Base-by-base conservation (phyloP, 2,888 invertebrate genomes). In the Lutraria lutraria region DNA sequence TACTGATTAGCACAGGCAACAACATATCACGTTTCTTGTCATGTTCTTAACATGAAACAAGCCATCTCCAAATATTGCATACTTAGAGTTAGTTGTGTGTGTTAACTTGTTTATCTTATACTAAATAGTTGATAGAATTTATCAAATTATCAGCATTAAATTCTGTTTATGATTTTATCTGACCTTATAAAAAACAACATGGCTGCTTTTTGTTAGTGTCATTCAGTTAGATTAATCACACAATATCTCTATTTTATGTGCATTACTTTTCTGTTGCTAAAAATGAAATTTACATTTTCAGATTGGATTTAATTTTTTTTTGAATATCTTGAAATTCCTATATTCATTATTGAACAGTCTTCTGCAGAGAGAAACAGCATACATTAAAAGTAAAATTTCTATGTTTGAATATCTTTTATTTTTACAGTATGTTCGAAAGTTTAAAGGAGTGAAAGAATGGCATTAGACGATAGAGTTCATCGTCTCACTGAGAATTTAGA, bases 401-500 rank as follows among this genome's bases (percentile, higher is more conserved):
- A 68, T 68, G 63, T 68, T n/a, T 68, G 63, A 68, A 76, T 16
- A 0, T 31, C 31, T 16, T 76, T 63, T 52, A 31, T 68, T 83
- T 81, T 83, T 87, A 56, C 76, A 83, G 87, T 79, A 53, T 56
- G 34, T 13, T 25, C 34, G 15, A 63, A 87, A 25, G 43, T 93
- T 56, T 31, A 82, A 29, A 54, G 53, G 34, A 34, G 34, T 25
- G 43, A 19, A 25, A 83, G 76, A 60, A 86, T 86, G 79, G 88
- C 88, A 54, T 60, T 93, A 90, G 95, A 95, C 94, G 95, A 94
- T 81, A 94, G 94, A 90, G 93, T 95, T 82, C 93, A 94, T 86
- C 92, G 94, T 79, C 92, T 95, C 1, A 94, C 94, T 82, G 92
- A 94, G 63, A 95, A 95, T 88, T 92, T 95, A 43, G 94, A 94